These are phyloP conservation scores for Epiblema foenella DNA, from an alignment of 2,888 invertebrate species.

Conservation along the genomic window DNA sequence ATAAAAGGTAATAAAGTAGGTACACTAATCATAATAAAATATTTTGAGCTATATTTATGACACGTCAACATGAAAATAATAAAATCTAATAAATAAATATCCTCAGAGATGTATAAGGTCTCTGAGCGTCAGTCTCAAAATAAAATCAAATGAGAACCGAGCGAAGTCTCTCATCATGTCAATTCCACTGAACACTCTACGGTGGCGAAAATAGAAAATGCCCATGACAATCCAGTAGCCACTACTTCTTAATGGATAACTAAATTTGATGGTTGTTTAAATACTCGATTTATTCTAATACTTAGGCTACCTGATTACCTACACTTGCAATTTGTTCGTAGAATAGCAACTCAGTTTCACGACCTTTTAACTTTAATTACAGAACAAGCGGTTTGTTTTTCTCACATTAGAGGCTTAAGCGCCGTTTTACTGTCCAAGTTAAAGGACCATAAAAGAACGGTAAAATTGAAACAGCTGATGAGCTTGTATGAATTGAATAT, in stretches of 20 bases:
- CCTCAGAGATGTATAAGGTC: too few species aligned
- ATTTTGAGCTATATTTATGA: too few species aligned
- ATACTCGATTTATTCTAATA: not conserved
- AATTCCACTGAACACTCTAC: not conserved
- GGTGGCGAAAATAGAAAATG: not conserved
- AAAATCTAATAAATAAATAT: too few species aligned
- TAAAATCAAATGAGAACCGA: too few species aligned
- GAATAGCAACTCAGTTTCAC: slow-evolving; percentile 1
- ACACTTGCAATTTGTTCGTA: not conserved
- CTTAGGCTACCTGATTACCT: slow-evolving; percentile 1
- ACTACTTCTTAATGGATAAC: not conserved
- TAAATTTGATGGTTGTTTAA: not conserved
- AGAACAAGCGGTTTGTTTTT: not conserved
- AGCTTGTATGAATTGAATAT: not conserved
- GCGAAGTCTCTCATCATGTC: too few species aligned
- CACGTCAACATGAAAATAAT: too few species aligned
- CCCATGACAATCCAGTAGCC: not conserved
- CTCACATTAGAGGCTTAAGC: slow-evolving; percentile 5
- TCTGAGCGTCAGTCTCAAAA: too few species aligned
- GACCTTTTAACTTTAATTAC: not conserved
- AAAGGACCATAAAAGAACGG: slow-evolving; percentile 2
- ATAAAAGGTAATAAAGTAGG: too few species aligned
- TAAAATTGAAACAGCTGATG: slow-evolving; percentile 6
- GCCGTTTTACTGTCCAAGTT: not conserved
- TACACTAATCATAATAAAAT: too few species aligned